phyloP scores from a whole-genome alignment of 1,140 invertebrate species.

The Drosophila tristis region DNA sequence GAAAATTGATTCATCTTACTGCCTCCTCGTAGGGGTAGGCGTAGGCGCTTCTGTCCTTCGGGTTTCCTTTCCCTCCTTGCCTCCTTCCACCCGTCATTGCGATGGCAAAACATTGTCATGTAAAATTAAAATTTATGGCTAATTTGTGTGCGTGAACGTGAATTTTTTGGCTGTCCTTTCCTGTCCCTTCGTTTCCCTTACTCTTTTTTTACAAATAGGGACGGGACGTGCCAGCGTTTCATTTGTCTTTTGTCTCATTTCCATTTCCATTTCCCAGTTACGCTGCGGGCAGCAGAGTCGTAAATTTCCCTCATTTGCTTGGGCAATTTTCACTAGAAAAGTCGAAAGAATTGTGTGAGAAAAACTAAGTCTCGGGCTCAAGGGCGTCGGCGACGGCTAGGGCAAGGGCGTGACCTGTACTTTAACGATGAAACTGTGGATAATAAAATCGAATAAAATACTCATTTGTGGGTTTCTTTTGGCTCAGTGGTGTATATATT shows the following conservation, averaged over 20 bases:
- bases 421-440: constrained; percentile 22
- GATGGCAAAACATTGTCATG: constrained; percentile 67
- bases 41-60: constrained; percentile 5
- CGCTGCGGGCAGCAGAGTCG: constrained; percentile 12
- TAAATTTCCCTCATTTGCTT: constrained; percentile 59
- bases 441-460: constrained; percentile 44
- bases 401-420: constrained; percentile 32
- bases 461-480: constrained; percentile 51
- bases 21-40: not conserved
- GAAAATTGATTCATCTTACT: constrained; percentile 52
- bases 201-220: constrained; percentile 31
- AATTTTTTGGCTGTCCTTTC: constrained; percentile 28
- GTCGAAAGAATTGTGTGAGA: constrained; percentile 2
- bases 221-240: constrained; percentile 20
- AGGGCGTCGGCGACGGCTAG: not conserved
- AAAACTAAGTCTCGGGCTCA: constrained; percentile 2
- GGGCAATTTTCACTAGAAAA: constrained; percentile 53
- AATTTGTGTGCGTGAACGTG: constrained; percentile 70
- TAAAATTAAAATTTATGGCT: constrained; percentile 83
- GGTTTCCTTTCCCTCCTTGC: constrained; percentile 15
- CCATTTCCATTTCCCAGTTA: constrained; percentile 21
- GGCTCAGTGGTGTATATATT: constrained; percentile 36
- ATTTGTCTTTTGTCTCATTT: constrained; percentile 5
- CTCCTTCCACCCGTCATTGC: constrained; percentile 7
- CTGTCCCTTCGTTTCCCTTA: constrained; percentile 11